phyloP scores from a whole-genome alignment of 2,113 vertebrate species.

The Morone saxatilis region DNA sequence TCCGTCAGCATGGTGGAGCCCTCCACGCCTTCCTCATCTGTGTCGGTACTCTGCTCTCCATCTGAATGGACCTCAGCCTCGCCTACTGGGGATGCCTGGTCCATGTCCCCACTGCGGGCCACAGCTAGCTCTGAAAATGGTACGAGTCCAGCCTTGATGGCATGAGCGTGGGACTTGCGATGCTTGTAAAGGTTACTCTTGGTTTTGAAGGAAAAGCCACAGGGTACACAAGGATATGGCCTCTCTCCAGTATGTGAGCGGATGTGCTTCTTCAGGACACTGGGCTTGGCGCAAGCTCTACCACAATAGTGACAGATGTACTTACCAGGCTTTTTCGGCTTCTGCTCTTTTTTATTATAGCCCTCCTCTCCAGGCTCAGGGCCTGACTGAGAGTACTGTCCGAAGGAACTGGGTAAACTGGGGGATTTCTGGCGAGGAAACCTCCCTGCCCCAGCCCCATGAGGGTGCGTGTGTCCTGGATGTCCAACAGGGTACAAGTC shows the following conservation, averaged over 20 bases:
- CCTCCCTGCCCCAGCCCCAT: slow-evolving; percentile 79
- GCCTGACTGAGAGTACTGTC: slow-evolving; percentile 93
- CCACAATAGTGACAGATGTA: slow-evolving; percentile 98
- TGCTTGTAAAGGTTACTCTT: slow-evolving; percentile 99
- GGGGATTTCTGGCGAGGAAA: slow-evolving; percentile 94
- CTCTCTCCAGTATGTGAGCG: slow-evolving; percentile 97
- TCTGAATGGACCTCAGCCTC: slow-evolving; percentile 96
- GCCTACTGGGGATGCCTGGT: slow-evolving; percentile 90
- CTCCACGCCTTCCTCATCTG: slow-evolving; percentile 93
- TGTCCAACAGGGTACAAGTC: slow-evolving; percentile 90
- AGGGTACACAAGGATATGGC: slow-evolving; percentile 96
- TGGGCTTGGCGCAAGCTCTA: slow-evolving; percentile 98
- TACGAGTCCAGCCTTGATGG: slow-evolving; percentile 98
- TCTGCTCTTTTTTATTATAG: slow-evolving; percentile 94
- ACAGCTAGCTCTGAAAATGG: slow-evolving; percentile 93
- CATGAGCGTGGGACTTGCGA: slow-evolving; percentile 98
- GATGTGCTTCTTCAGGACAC: slow-evolving; percentile 99
- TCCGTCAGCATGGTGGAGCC: slow-evolving; percentile 84
- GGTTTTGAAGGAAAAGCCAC: slow-evolving; percentile 99
- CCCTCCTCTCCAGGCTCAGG: slow-evolving; percentile 91
- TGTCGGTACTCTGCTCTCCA: slow-evolving; percentile 97
- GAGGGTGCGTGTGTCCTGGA: slow-evolving; percentile 90
- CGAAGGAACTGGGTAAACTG: slow-evolving; percentile 90
- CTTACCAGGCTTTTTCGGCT: slow-evolving; percentile 98
- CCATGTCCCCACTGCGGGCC: slow-evolving; percentile 89